Evolutionary conservation across 2,888 invertebrate species (phyloP).

Genomic region (Diaphora mendica): DNA sequence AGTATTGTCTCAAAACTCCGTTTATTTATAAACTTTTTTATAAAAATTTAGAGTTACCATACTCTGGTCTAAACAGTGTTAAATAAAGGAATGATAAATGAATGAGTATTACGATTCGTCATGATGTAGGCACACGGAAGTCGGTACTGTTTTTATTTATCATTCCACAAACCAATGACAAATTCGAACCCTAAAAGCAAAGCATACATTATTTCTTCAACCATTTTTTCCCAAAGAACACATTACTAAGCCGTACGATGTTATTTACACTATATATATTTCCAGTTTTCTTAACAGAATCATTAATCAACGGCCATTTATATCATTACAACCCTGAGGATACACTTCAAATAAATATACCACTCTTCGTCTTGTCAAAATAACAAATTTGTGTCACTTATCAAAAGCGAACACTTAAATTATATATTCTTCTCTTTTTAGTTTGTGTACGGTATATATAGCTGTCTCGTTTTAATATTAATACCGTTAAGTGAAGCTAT

Average conservation of each 20-base stretch:
- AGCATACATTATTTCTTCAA: slow-evolving; percentile 1
- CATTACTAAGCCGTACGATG: slow-evolving; percentile 15
- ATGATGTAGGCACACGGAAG: no score
- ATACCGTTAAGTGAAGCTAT: slow-evolving; percentile 43
- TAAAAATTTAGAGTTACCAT: no score
- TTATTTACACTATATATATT: slow-evolving; percentile 20
- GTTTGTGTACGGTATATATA: slow-evolving; percentile 10
- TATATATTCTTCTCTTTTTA: slow-evolving; percentile 26
- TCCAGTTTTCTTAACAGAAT: slow-evolving; percentile 20
- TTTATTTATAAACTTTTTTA: no score
- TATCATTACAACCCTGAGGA: slow-evolving; percentile 36
- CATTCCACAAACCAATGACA: background rate
- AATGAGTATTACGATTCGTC: no score
- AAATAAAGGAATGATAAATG: no score
- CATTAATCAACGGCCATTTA: slow-evolving; percentile 47
- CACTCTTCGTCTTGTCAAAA: slow-evolving; percentile 55
- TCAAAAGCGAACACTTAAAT: slow-evolving; percentile 29
- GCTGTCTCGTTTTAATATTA: slow-evolving; percentile 33
- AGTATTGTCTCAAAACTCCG: no score
- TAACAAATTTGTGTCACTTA: slow-evolving; percentile 49
- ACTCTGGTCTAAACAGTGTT: no score
- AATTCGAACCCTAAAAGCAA: slow-evolving; percentile 11
- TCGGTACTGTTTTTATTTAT: no score
- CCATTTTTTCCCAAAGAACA: slow-evolving; percentile 16
- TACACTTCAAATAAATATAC: slow-evolving; percentile 49